phyloP scores from a whole-genome alignment of 2,797 vertebrate genomes.

The Microctenopoma steveboyesi region DNA sequence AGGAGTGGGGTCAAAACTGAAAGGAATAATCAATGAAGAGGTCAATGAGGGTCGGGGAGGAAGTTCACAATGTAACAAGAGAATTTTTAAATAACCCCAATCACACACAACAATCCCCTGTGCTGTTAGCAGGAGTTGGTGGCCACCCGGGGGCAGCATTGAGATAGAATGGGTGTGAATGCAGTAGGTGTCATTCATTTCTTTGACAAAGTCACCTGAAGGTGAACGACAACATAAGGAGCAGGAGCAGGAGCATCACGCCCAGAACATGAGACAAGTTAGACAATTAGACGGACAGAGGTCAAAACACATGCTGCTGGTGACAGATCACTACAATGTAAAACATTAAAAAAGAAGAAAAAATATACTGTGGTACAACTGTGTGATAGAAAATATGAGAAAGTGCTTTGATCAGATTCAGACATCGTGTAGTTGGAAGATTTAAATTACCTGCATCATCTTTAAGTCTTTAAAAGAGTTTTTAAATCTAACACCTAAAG shows the following conservation, averaged over 20 bases:
- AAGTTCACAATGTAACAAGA: neutral
- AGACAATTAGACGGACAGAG: neutral
- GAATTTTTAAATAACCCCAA: neutral
- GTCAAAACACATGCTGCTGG: neutral
- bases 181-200: conserved; percentile 19
- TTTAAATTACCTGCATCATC: neutral
- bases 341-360: neutral
- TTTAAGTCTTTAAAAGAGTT: neutral
- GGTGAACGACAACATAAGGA: conserved; percentile 62
- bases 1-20: conserved; percentile 56
- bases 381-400: neutral
- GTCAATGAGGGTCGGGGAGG: neutral
- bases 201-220: conserved; percentile 77
- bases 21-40: conserved; percentile 46
- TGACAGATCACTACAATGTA: neutral
- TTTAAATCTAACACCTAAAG: neutral
- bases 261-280: neutral
- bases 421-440: no score
- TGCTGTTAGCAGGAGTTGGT: conserved; percentile 24
- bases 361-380: no score
- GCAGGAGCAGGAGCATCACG: conserved; percentile 7
- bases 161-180: conserved; percentile 24
- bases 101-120: neutral
- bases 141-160: conserved; percentile 66
- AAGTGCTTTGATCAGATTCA: neutral